Evolutionary conservation across 2,888 invertebrate genomes (phyloP).

Genomic region (Scaptomyza caliginosa): DNA sequence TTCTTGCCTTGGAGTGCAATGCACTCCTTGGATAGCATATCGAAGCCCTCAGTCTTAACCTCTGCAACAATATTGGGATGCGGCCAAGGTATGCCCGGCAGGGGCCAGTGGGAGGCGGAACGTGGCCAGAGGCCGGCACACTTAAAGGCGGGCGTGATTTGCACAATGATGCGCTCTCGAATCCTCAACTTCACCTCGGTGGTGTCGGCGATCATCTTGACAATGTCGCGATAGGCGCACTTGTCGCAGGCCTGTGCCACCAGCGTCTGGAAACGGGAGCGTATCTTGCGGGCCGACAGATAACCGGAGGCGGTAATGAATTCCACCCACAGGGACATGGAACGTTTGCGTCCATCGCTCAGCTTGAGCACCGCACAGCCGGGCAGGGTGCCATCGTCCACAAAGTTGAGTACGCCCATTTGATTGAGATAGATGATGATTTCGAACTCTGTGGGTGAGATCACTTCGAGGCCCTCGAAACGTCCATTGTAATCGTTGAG

Average conservation of each 20-base stretch:
- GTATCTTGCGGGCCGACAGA: conserved; percentile 96
- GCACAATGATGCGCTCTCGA: conserved; percentile 95
- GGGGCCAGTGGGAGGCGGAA: conserved; percentile 97
- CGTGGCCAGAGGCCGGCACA: conserved; percentile 97
- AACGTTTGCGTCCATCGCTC: conserved; percentile 97
- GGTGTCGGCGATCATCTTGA: conserved; percentile 97
- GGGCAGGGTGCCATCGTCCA: conserved; percentile 96
- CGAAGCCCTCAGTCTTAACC: conserved; percentile 98
- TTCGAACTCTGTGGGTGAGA: conserved; percentile 97
- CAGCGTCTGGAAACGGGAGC: conserved; percentile 95
- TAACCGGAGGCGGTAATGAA: conserved; percentile 99
- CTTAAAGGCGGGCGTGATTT: conserved; percentile 97
- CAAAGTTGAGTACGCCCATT: conserved; percentile 99
- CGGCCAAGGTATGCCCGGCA: conserved; percentile 96
- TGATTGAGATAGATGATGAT: conserved; percentile 97
- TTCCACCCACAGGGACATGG: conserved; percentile 99
- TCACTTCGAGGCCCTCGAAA: conserved; percentile 96
- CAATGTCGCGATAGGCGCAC: conserved; percentile 95
- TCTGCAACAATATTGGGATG: conserved; percentile 96
- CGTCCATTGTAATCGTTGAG: conserved; percentile 95
- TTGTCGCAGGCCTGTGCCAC: conserved; percentile 97
- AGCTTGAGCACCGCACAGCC: conserved; percentile 97
- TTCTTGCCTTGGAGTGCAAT: conserved; percentile 93
- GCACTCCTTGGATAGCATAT: conserved; percentile 95
- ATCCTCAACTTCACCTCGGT: conserved; percentile 96